Percentiles rank a stretch among this genome's conserved stretches.
Conservation (phyloP, 2,888 invertebrate species). For the Halictus quadricinctus region DNA sequence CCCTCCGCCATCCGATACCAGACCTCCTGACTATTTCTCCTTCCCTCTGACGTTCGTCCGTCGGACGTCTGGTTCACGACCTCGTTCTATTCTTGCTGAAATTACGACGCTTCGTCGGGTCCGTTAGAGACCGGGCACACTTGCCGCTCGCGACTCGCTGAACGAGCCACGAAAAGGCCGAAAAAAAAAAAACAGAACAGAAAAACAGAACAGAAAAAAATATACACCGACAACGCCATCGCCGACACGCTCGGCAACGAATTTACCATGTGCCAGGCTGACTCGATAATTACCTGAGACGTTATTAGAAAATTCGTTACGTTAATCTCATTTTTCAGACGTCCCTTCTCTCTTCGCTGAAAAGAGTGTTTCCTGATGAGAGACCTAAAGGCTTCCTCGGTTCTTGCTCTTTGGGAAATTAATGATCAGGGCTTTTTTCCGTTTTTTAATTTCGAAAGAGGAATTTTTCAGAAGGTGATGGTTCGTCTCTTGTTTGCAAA, state of each 20-base stretch:
- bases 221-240: not conserved
- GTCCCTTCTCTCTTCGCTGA: not conserved
- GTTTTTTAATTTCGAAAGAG: not conserved
- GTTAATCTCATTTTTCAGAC: slow-evolving; percentile 3
- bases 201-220: not conserved
- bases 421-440: not conserved
- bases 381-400: not conserved
- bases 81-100: slow-evolving; percentile 75
- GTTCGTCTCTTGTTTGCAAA: not conserved
- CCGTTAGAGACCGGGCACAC: slow-evolving; percentile 50
- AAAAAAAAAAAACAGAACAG: not conserved
- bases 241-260: not conserved
- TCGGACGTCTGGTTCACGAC: slow-evolving; percentile 75
- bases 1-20: not conserved
- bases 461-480: not conserved
- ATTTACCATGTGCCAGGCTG: not conserved
- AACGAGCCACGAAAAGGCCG: not conserved
- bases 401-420: not conserved
- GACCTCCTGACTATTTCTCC: slow-evolving; percentile 26
- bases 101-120: slow-evolving; percentile 69
- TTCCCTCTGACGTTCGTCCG: slow-evolving; percentile 45
- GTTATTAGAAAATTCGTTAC: slow-evolving; percentile 17
- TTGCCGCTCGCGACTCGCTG: slow-evolving; percentile 20
- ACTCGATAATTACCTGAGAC: not conserved
- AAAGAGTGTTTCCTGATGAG: not conserved